Evolutionary conservation across 2,888 invertebrate genomes (phyloP).

Genomic region (Steromphala cineraria): DNA sequence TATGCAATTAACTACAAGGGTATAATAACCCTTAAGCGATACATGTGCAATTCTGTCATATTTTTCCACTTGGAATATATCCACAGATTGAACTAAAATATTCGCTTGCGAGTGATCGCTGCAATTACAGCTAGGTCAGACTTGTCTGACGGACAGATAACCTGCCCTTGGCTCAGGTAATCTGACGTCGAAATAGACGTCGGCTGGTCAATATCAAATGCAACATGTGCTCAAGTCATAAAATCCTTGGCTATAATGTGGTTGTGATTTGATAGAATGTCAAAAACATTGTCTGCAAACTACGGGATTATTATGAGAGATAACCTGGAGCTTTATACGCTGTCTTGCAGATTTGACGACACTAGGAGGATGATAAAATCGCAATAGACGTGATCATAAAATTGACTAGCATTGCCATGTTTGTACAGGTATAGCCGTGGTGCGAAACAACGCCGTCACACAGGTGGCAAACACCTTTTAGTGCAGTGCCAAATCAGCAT

Average conservation of each 20-base stretch:
- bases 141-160: constrained; percentile 6
- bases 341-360: constrained; percentile 15
- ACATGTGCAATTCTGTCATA: neutral
- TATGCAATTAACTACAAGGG: neutral
- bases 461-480: neutral
- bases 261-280: constrained; percentile 19
- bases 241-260: neutral
- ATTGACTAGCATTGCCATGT: neutral
- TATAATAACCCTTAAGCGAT: neutral
- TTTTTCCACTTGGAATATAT: neutral
- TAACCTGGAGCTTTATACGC: constrained; percentile 1
- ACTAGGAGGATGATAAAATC: constrained; percentile 15
- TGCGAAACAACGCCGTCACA: neutral
- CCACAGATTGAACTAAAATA: neutral
- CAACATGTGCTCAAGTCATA: constrained; percentile 13
- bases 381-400: constrained; percentile 21
- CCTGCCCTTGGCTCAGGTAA: constrained; percentile 18
- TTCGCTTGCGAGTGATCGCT: neutral
- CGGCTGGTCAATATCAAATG: constrained; percentile 9
- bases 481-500: neutral
- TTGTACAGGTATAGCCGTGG: neutral
- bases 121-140: neutral
- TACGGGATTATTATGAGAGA: constrained; percentile 1
- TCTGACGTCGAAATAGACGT: neutral
- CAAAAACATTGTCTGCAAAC: constrained; percentile 10